Conservation (phyloP, 2,888 invertebrate species). For the Tanytarsus gracilentus region DNA sequence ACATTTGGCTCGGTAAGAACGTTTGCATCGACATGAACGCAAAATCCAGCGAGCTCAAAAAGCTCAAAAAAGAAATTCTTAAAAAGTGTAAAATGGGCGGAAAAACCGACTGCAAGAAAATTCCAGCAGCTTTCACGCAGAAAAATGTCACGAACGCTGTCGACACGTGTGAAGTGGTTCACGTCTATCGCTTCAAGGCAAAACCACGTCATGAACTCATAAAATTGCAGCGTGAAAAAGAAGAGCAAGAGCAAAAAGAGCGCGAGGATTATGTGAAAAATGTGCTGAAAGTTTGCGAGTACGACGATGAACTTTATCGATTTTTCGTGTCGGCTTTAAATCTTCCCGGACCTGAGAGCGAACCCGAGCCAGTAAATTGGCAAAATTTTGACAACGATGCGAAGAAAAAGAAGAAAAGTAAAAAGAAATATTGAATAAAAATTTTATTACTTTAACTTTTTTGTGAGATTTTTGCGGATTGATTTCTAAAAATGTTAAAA, state of each 20-base stretch:
- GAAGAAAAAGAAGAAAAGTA: neutral
- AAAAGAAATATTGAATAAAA: neutral
- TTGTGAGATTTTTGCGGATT: neutral
- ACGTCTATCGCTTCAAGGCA: neutral
- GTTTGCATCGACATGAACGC: neutral
- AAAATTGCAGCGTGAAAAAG: neutral
- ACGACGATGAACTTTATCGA: neutral
- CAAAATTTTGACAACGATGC: no score
- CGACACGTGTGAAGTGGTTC: neutral
- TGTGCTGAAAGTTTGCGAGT: neutral
- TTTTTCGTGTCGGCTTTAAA: neutral
- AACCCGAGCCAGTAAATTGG: no score
- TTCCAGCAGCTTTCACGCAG: neutral
- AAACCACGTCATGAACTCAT: neutral
- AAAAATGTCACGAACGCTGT: neutral
- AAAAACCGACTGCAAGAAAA: neutral
- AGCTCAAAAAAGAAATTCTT: neutral
- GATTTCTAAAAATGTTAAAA: no score
- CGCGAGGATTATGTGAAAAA: neutral
- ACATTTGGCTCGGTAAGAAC: neutral
- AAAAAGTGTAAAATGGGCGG: neutral
- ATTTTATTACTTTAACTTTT: neutral
- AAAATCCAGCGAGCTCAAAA: neutral
- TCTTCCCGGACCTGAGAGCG: no score
- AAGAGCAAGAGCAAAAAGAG: neutral